Evolutionary conservation across 1,140 invertebrate species (phyloP).

Genomic region (Heliothis virescens): DNA sequence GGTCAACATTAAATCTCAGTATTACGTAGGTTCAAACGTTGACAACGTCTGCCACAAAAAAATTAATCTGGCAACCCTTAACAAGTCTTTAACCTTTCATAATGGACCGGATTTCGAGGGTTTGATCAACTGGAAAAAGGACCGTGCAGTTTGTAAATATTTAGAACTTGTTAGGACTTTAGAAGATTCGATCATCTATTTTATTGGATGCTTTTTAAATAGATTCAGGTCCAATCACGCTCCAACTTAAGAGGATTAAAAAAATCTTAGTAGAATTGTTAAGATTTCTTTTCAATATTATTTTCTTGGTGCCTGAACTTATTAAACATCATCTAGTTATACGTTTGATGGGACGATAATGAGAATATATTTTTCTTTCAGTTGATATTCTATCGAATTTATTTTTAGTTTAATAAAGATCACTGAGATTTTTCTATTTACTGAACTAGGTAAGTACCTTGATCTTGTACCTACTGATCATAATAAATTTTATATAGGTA

Average conservation of each 20-base stretch:
- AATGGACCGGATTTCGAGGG: slow-evolving; percentile 14
- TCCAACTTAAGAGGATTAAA: neutral
- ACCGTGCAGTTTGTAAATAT: slow-evolving; percentile 29
- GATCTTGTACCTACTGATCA: too few relatives aligned
- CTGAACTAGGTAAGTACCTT: neutral
- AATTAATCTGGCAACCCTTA: slow-evolving; percentile 21
- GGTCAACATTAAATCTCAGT: slow-evolving; percentile 14
- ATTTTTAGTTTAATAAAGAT: neutral
- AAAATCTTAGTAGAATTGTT: neutral
- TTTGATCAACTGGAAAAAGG: slow-evolving; percentile 39
- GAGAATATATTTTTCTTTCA: neutral
- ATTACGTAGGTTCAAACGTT: neutral
- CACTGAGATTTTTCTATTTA: neutral
- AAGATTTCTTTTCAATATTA: neutral
- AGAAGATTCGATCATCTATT: neutral
- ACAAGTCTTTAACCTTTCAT: slow-evolving; percentile 29
- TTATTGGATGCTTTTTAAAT: neutral
- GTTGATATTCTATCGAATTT: neutral
- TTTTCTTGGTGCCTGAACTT: neutral
- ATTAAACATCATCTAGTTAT: neutral
- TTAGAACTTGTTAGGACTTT: neutral
- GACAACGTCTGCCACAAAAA: slow-evolving; percentile 18
- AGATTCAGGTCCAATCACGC: slow-evolving; percentile 1
- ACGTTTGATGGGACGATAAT: neutral
- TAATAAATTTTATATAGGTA: too few relatives aligned